A percentile compares a stretch with the other conserved stretches of the same genome.
phyloP scores from a whole-genome alignment of 2,113 vertebrate species.

The Xiphorhynchus elegans region DNA sequence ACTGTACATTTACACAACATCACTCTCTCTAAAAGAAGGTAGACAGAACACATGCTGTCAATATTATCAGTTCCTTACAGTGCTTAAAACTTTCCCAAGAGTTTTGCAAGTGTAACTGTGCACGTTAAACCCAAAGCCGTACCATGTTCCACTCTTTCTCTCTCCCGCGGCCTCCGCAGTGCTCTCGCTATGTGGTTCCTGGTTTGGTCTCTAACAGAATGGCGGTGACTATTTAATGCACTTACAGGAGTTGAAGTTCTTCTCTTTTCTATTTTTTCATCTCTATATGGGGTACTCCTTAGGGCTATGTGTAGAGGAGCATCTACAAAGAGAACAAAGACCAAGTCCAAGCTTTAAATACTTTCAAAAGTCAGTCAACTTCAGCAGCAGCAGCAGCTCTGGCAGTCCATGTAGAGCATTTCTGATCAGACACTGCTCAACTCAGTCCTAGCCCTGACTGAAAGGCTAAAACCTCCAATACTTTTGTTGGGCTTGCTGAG shows the following conservation, averaged over 20 bases:
- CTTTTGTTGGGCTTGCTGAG: not conserved
- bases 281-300: constrained; percentile 67
- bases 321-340: constrained; percentile 68
- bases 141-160: constrained; percentile 74
- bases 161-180: constrained; percentile 55
- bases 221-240: constrained; percentile 67
- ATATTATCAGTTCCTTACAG: not conserved
- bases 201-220: constrained; percentile 70
- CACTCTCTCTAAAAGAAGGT: not conserved
- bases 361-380: not conserved
- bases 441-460: not conserved
- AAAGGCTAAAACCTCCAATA: not conserved
- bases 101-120: not conserved
- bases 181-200: constrained; percentile 72
- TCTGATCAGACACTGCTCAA: not conserved
- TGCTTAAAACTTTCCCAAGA: not conserved
- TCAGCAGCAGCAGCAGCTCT: not conserved
- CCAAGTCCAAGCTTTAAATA: constrained; percentile 39
- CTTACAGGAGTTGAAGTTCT: constrained; percentile 79
- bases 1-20: not conserved
- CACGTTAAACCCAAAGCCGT: not conserved
- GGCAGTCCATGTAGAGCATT: accelerated
- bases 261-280: constrained; percentile 74
- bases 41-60: not conserved
- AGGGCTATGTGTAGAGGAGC: constrained; percentile 67